A percentile compares a stretch with the other conserved stretches of the same genome.
Evolutionary conservation across 2,888 invertebrate species (phyloP).

Genomic region (Brachylomia viminalis): DNA sequence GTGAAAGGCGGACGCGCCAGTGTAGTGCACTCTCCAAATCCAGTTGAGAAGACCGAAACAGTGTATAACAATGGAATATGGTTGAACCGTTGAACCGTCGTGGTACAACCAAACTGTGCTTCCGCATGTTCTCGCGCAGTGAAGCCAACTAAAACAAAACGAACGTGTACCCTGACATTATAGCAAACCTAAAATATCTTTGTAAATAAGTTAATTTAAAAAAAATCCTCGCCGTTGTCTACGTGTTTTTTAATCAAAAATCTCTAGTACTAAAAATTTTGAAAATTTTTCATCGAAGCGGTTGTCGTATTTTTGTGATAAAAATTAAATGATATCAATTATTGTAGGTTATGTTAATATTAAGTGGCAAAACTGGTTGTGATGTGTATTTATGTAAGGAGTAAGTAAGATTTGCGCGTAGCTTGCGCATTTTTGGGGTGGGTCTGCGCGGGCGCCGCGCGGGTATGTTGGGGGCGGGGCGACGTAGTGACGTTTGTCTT

Average conservation of each 20-base stretch:
- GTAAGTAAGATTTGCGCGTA: constrained; percentile 79
- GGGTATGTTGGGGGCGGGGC: constrained; percentile 81
- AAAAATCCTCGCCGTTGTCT: constrained; percentile 81
- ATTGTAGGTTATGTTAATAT: constrained; percentile 71
- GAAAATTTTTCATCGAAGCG: constrained; percentile 89
- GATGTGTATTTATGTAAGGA: constrained; percentile 88
- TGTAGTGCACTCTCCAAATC: constrained; percentile 77
- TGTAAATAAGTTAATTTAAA: constrained; percentile 76
- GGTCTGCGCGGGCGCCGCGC: constrained; percentile 81
- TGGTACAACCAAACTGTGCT: constrained; percentile 84
- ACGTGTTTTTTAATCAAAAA: constrained; percentile 74
- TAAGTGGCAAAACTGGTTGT: constrained; percentile 90
- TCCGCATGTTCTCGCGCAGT: constrained; percentile 84
- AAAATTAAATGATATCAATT: constrained; percentile 74
- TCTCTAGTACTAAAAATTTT: constrained; percentile 76
- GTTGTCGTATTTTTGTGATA: constrained; percentile 91
- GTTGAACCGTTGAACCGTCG: constrained; percentile 86
- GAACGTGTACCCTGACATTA: constrained; percentile 61
- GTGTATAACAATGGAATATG: constrained; percentile 89
- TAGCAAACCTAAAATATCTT: constrained; percentile 60
- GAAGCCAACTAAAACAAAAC: constrained; percentile 70
- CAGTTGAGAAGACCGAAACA: constrained; percentile 86
- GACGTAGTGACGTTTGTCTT: constrained; percentile 85
- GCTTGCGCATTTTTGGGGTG: constrained; percentile 64
- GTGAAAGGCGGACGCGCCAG: constrained; percentile 86